Base-by-base conservation (phyloP, 2,113 vertebrate species). In the Platichthys stellatus region DNA sequence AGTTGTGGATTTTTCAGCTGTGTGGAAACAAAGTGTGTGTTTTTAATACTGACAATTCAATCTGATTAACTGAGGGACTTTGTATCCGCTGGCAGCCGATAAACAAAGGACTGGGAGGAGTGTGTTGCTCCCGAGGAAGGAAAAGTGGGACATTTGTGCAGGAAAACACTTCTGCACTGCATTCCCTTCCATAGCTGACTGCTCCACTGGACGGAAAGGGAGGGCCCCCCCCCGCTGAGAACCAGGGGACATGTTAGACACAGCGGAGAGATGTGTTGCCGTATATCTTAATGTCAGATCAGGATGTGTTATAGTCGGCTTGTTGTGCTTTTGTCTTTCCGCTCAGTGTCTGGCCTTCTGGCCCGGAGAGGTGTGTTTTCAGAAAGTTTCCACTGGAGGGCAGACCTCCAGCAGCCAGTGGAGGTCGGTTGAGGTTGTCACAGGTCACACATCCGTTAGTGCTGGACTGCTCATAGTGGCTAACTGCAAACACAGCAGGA, bases 161-260 rank as follows among this genome's bases (percentile, higher is more conserved):
- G 90, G 89, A 92, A 92, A 90, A 74, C 72, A 80, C 63, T 11
- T 3, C 14, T 69, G 63, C 24, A 28, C 47, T 31, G 69, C 65
- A 23, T 73, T 83, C 61, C 73, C 81, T 61, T 81, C 74, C 60
- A 9, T 3, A 64, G 65, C 72, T 14, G 18, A 56, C 80, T 14
- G 57, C 68, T 69, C 79, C 67, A 60, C 38, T 92, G 83, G 92
- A 89, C 92, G 93, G 93, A 93, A 93, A 91, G 86, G 92, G 92
- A 89, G 90, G 86, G 74, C 79, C 74, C 58, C 26, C 26, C 74
- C 58, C 59, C 0, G 7, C 12, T 72, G 83, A 92, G 90, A 93
- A 93, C 93, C 31, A 83, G 67, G 82, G 92, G 92, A 93, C 93
- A 88, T 68, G 62, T 77, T 82, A 67, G 71, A 88, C 53, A 45